Evolutionary conservation across 2,797 vertebrate species (phyloP).

Genomic region (Danio kyathit): DNA sequence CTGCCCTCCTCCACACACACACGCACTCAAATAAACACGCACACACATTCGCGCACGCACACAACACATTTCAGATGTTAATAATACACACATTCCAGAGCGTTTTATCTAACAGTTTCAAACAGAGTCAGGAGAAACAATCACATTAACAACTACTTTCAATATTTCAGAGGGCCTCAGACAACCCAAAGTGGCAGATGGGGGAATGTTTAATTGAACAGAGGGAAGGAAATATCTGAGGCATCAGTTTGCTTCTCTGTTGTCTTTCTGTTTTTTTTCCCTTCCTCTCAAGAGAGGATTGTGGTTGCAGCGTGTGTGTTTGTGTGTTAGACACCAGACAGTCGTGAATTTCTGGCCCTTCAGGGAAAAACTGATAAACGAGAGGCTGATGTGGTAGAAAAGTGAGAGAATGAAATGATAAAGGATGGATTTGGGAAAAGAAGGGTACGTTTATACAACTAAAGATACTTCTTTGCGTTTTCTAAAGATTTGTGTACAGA

Average conservation of each 20-base stretch:
- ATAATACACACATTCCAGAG: constrained; percentile 68
- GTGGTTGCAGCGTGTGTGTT: constrained; percentile 44
- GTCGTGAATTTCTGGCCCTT: constrained; percentile 25
- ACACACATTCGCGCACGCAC: constrained; percentile 11
- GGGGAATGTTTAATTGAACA: constrained; percentile 82
- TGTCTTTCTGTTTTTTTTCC: constrained; percentile 68
- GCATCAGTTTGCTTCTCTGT: constrained; percentile 70
- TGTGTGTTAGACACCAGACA: constrained; percentile 28
- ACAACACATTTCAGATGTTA: constrained; percentile 69
- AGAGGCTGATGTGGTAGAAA: constrained; percentile 21
- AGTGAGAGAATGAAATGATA: constrained; percentile 32
- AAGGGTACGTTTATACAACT: neutral
- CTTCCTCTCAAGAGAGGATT: constrained; percentile 68
- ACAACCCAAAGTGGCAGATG: constrained; percentile 74
- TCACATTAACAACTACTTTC: constrained; percentile 72
- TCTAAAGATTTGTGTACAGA: no score
- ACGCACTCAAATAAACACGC: constrained; percentile 12
- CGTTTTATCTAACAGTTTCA: constrained; percentile 71
- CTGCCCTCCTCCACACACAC: constrained; percentile 64
- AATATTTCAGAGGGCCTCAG: constrained; percentile 73
- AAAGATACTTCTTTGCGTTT: neutral
- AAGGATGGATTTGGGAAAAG: constrained; percentile 40
- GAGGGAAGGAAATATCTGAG: constrained; percentile 76
- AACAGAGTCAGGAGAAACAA: constrained; percentile 73
- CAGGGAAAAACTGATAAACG: constrained; percentile 26